Conservation (phyloP, 1,140 invertebrate species). For the Diorhabda sublineata region DNA sequence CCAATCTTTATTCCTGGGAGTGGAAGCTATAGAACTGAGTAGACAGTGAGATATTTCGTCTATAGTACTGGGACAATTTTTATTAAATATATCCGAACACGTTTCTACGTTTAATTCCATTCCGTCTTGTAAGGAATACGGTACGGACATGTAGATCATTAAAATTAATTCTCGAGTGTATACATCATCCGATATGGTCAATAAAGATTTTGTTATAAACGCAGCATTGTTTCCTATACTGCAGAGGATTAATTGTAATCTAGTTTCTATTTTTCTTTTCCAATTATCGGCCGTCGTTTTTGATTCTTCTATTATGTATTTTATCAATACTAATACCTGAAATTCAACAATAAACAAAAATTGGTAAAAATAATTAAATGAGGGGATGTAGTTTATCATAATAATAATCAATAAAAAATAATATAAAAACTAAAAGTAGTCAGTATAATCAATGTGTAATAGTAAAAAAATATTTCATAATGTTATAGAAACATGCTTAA, state of each 20-base stretch:
- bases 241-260: slow-evolving; percentile 66
- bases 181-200: slow-evolving; percentile 26
- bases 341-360: slow-evolving; percentile 21
- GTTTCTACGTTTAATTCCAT: slow-evolving; percentile 26
- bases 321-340: slow-evolving; percentile 59
- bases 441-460: no score
- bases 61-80: slow-evolving; percentile 54
- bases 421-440: no score
- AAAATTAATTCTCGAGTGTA: slow-evolving; percentile 49
- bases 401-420: no score
- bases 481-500: no score
- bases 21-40: slow-evolving; percentile 69
- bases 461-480: no score
- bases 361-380: neutral
- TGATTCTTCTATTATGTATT: slow-evolving; percentile 72
- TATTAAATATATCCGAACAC: slow-evolving; percentile 24
- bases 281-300: slow-evolving; percentile 44
- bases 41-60: slow-evolving; percentile 76
- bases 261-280: slow-evolving; percentile 56
- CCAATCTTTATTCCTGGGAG: slow-evolving; percentile 63
- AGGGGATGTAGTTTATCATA: no score
- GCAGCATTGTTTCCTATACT: slow-evolving; percentile 52
- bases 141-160: slow-evolving; percentile 57
- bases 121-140: slow-evolving; percentile 40
- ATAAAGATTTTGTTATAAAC: slow-evolving; percentile 28